These are phyloP conservation scores for Margarornis squamiger DNA, from an alignment of 2,797 vertebrate species.

Conservation along the genomic window DNA sequence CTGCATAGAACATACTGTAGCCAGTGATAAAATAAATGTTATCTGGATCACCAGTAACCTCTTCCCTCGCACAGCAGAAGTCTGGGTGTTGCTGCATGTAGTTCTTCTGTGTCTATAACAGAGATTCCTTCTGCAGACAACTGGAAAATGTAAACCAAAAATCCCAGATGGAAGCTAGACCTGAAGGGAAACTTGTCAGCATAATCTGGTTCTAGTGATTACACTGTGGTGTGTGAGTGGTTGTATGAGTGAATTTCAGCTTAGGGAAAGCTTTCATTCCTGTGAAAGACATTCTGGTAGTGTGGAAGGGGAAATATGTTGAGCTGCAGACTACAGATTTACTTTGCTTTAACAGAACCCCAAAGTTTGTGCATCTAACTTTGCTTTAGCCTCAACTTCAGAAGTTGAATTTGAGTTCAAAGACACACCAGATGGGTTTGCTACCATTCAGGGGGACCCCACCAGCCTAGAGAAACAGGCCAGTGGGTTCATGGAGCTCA, in stretches of 20 bases:
- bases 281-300: constrained; percentile 3
- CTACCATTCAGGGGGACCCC: background rate
- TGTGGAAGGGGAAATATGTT: background rate
- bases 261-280: constrained; percentile 20
- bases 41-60: background rate
- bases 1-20: background rate
- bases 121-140: constrained; percentile 13
- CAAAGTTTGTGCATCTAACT: background rate
- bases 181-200: background rate
- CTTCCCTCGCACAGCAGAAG: background rate
- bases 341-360: background rate
- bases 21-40: background rate
- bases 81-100: constrained; percentile 12
- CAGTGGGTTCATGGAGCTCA: background rate
- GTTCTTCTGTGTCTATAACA: constrained; percentile 3
- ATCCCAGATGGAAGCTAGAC: constrained; percentile 19
- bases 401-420: background rate
- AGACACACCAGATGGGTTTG: background rate
- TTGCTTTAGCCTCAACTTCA: background rate
- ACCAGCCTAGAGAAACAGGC: background rate
- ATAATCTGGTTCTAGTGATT: constrained; percentile 12
- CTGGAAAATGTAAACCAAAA: constrained; percentile 28
- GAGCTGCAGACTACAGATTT: background rate
- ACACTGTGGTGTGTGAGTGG: background rate
- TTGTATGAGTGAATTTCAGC: constrained; percentile 4